Percentiles rank a stretch among this genome's conserved stretches.
phyloP scores from a whole-genome alignment of 2,113 vertebrate species.

The Chionis minor region DNA sequence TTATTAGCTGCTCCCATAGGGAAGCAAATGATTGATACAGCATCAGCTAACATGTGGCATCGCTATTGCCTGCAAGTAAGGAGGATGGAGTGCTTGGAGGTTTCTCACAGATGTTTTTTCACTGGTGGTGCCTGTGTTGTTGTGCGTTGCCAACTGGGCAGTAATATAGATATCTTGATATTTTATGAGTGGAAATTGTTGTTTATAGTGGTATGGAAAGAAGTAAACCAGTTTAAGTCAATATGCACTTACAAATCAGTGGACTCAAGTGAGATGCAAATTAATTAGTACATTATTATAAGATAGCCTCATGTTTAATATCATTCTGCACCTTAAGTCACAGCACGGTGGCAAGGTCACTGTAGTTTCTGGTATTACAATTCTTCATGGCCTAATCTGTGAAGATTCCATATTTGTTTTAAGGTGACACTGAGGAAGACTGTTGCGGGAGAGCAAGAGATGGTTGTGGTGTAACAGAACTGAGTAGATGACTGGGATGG shows the following conservation, averaged over 20 bases:
- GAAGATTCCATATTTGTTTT: background rate
- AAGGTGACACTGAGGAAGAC: background rate
- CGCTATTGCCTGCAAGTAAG: background rate
- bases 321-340: background rate
- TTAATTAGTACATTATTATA: background rate
- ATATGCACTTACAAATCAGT: background rate
- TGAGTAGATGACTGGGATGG: background rate
- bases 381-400: background rate
- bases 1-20: slow-evolving; percentile 3
- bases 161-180: background rate
- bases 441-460: background rate
- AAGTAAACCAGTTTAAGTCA: background rate
- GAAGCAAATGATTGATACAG: background rate
- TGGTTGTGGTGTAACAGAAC: background rate
- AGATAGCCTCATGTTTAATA: background rate
- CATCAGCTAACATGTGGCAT: background rate
- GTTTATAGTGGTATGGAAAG: background rate
- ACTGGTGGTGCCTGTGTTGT: background rate
- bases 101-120: background rate
- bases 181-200: background rate
- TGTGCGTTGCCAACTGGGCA: background rate
- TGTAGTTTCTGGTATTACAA: background rate
- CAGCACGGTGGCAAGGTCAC: background rate
- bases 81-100: background rate
- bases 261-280: background rate